Conservation (phyloP, 2,888 invertebrate species). For the Ectemnius cavifrons region DNA sequence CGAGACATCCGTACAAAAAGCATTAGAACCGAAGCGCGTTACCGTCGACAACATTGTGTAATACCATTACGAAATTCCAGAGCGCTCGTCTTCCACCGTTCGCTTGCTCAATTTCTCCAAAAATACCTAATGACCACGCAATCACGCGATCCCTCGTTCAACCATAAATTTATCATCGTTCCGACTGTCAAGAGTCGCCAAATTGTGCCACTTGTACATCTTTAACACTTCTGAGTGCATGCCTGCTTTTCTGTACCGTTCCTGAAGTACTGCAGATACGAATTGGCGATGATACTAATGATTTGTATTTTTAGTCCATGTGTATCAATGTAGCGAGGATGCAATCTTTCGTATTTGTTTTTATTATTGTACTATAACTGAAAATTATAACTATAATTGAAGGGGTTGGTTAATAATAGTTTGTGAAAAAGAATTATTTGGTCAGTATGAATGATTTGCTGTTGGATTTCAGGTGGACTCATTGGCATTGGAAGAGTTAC, state of each 20-base stretch:
- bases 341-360: too few relatives aligned
- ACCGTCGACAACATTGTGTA: slow-evolving; percentile 59
- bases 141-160: slow-evolving; percentile 6
- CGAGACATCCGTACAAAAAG: slow-evolving; percentile 51
- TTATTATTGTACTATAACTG: too few relatives aligned
- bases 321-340: too few relatives aligned
- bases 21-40: slow-evolving; percentile 48
- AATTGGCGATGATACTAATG: too few relatives aligned
- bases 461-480: slow-evolving; percentile 80
- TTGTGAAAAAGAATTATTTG: too few relatives aligned
- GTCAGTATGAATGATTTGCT: too few relatives aligned
- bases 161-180: slow-evolving; percentile 13
- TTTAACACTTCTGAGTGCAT: too few relatives aligned
- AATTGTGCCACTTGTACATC: background rate
- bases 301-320: too few relatives aligned
- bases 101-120: slow-evolving; percentile 45
- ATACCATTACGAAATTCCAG: slow-evolving; percentile 51
- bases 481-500: slow-evolving; percentile 82
- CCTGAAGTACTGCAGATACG: too few relatives aligned
- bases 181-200: background rate
- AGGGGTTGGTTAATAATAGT: too few relatives aligned
- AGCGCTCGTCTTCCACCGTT: slow-evolving; percentile 44
- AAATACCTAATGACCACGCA: slow-evolving; percentile 21
- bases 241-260: too few relatives aligned
- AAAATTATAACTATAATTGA: too few relatives aligned